These are phyloP conservation scores for Conus ventricosus DNA, from an alignment of 1,140 invertebrate genomes.

Conservation along the genomic window DNA sequence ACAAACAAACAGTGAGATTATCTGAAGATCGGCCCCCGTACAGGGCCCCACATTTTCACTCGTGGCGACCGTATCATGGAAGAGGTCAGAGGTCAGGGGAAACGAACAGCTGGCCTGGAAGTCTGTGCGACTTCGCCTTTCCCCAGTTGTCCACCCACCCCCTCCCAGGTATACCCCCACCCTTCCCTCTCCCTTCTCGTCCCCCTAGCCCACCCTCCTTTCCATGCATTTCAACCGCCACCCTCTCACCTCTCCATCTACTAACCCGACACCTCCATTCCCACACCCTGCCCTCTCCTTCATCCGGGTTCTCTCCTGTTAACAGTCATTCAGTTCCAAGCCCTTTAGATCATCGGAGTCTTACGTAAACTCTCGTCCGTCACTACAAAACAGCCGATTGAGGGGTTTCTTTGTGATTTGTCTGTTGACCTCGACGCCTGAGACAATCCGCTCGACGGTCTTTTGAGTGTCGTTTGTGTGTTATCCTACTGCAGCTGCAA, in stretches of 20 bases:
- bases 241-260: neutral
- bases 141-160: neutral
- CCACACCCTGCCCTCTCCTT: neutral
- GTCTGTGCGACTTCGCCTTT: neutral
- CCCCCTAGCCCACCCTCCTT: neutral
- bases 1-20: neutral
- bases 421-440: neutral
- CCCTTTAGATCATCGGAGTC: neutral
- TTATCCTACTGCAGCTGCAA: no score
- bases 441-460: neutral
- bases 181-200: neutral
- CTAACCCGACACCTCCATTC: neutral
- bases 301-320: neutral
- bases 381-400: neutral
- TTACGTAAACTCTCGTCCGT: neutral
- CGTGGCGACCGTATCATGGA: no score
- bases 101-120: neutral
- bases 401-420: neutral
- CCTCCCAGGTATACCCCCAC: neutral
- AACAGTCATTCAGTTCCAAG: neutral
- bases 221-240: neutral
- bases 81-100: constrained; percentile 1
- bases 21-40: neutral
- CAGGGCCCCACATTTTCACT: neutral
- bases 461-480: no score